Conservation (phyloP, 2,888 invertebrate genomes). For the Hirtodrosophila histrioides region DNA sequence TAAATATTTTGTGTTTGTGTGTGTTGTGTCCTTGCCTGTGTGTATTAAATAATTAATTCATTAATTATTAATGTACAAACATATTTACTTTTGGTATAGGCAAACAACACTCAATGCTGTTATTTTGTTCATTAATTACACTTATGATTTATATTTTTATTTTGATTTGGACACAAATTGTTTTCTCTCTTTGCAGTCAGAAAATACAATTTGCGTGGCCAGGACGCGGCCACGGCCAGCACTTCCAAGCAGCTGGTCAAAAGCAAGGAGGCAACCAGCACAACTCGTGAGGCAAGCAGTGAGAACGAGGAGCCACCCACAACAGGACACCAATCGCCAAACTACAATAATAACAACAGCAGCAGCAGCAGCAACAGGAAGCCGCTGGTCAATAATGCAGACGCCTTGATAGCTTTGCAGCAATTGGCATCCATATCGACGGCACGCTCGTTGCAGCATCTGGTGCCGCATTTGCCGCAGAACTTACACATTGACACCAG, state of each 20-base stretch:
- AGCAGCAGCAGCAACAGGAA: conserved; percentile 32
- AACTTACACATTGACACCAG: conserved; percentile 72
- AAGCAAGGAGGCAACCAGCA: conserved; percentile 14
- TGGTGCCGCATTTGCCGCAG: conserved; percentile 76
- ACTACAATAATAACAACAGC: conserved; percentile 8
- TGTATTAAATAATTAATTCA: conserved; percentile 9
- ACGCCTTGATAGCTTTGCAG: conserved; percentile 81
- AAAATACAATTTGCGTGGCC: conserved; percentile 61
- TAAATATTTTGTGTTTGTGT: conserved; percentile 11
- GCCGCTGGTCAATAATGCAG: conserved; percentile 55
- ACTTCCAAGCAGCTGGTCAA: conserved; percentile 40
- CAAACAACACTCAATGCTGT: conserved; percentile 10
- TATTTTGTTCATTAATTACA: conserved; percentile 7
- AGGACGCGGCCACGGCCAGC: conserved; percentile 37
- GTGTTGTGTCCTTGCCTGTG: conserved; percentile 21
- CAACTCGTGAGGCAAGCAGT: conserved; percentile 24
- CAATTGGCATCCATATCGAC: conserved; percentile 83
- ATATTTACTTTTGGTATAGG: conserved; percentile 29
- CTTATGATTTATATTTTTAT: conserved; percentile 59
- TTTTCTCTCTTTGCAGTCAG: conserved; percentile 60
- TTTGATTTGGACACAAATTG: conserved; percentile 56
- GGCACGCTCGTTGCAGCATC: conserved; percentile 72
- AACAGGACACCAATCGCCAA: conserved; percentile 4
- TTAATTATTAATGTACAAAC: conserved; percentile 7
- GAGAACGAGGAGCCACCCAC: conserved; percentile 66